Conservation (phyloP, 1,140 invertebrate species). For the Meloidogyne floridensis region DNA sequence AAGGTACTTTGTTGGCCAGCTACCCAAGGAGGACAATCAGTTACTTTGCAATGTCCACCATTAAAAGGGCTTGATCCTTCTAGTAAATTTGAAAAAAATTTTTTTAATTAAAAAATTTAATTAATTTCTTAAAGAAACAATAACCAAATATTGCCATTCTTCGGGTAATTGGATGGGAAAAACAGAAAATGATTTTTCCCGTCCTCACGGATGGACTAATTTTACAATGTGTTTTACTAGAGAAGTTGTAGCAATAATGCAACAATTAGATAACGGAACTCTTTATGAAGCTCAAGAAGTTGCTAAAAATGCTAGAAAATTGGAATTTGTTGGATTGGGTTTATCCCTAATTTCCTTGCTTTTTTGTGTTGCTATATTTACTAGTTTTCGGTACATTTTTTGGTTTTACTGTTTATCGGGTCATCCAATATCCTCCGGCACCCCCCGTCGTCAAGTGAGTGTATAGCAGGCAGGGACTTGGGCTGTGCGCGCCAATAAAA, state of each 20-base stretch:
- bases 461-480: no score
- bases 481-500: no score
- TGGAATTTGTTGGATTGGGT: constrained; percentile 81
- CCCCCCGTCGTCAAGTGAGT: no score
- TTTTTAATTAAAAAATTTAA: not conserved
- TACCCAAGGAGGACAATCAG: constrained; percentile 70
- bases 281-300: constrained; percentile 74
- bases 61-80: constrained; percentile 75
- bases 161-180: constrained; percentile 76
- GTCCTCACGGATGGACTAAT: constrained; percentile 78
- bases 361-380: constrained; percentile 79
- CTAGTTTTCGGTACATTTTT: constrained; percentile 75
- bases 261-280: constrained; percentile 61
- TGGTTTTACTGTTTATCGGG: no score
- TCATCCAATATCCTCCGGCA: no score
- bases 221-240: constrained; percentile 81
- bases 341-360: constrained; percentile 78
- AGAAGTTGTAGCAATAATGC: constrained; percentile 71
- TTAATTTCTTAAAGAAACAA: constrained; percentile 72
- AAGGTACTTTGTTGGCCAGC: constrained; percentile 76
- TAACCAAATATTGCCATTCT: constrained; percentile 75
- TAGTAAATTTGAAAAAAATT: constrained; percentile 71
- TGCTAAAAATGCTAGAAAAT: constrained; percentile 74
- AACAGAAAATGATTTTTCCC: constrained; percentile 59
- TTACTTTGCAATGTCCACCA: constrained; percentile 72